Base-by-base conservation (phyloP, 1,140 invertebrate species). In the Euglossa dilemma region DNA sequence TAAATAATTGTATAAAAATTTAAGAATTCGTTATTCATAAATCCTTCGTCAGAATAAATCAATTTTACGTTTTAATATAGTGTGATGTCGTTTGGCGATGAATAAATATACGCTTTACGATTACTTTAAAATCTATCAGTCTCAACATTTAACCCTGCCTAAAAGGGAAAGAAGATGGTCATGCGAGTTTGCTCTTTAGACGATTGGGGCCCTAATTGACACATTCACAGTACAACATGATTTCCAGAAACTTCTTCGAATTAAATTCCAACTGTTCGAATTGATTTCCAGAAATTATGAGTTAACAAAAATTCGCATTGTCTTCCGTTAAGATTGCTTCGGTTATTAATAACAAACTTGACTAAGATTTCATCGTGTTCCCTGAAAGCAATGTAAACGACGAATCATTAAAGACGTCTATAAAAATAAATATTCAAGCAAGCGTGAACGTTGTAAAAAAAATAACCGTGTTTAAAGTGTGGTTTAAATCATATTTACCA, bases 91-190 rank as follows among this genome's bases (percentile, higher is more conserved):
- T 57, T 80, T 47, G 47, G 67, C 84, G 77, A 90, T 64, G 45
- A 87, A 87, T 85, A 90, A 90, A 90, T 89, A 85, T 75, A 87
- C 83, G 90, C 81, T 87, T 92, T 86, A 90, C 86, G 90, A 92
- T 91, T 91, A 90, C 89, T 90, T 90, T 86, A 91, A 90, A 88
- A 89, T 79, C 88, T 91, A 92, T 91, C 91, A 93, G 91, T 93
- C 91, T 92, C 91, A 92, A 85, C 81, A 47, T 88, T 93, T 90
- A 87, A 93, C 91, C 92, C 92, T 93, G 92, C 90, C 86, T 92
- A 77, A 93, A 93, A 92, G 91, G 91, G 91, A 90, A 85, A 78
- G 61, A 88, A 90, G 92, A 83, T 92, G 91, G 91, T 92, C 91
- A 92, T 92, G 91, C 87, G 71, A 88, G 83, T 85, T 89, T 90